Base-by-base conservation (phyloP, 2,888 invertebrate genomes). In the Liposcelis brunnea region DNA sequence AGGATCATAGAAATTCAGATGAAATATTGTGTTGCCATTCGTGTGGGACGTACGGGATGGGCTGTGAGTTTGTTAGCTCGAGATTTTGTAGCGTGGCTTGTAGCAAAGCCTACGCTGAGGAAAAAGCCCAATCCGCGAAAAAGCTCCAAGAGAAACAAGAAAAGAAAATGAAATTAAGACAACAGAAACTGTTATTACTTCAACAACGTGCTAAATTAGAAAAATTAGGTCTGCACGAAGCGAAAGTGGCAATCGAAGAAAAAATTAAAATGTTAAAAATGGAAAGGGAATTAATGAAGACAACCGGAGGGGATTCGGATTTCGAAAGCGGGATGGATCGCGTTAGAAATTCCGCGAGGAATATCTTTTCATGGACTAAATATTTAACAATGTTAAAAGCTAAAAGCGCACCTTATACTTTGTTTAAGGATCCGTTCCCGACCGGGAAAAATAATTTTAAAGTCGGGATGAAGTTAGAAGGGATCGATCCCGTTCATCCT, bases 401-500 rank as follows among this genome's bases (percentile, higher is more conserved):
- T 1, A 75, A 76, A 56, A 72, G 77, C 21, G 84, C 83, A 1
- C 82, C 85, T 0, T 70, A 74, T 0, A 80, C 83, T 57, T 64
- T 90, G 15, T 86, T 86, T 58, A 75, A 77, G 52, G 80, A 82
- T 57, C 47, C 47, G n/a, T 43, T 43, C 52, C 85, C 87, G 0
- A 74, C 75, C 52, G 70, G 67, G 4, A 74, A 80, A 50, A 89
- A 87, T 35, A 35, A 35, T 35, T 55, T 56, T 56, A 76, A 79
- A 58, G 72, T 80, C 34, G 89, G 87, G 2, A 87, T 90, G 86
- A 82, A 86, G 55, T 60, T 94, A 54, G 94, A 94, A 67, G 93
- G 89, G 2, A 82, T 93, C 37, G 94, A 95, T 66, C 94, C 93
- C 0, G 79, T 80, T 56, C 86, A 90, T 62, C 90, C 87, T 47